Evolutionary conservation across 2,113 vertebrate genomes (phyloP).

Genomic region (Cyprinus carpio): DNA sequence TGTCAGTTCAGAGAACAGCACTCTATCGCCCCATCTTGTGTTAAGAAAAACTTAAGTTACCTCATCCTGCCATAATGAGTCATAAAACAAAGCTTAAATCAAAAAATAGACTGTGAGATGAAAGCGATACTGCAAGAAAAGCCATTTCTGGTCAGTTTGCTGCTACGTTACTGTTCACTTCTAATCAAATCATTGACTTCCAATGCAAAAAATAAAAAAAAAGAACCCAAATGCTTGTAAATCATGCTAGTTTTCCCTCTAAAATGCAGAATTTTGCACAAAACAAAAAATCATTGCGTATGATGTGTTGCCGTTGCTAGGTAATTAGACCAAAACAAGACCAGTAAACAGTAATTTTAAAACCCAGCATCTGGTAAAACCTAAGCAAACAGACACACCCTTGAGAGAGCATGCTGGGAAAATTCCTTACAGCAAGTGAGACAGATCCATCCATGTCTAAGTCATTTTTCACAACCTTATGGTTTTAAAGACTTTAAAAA

Average conservation of each 20-base stretch:
- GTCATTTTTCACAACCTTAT: neutral
- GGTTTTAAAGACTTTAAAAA: neutral
- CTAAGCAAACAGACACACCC: conserved; percentile 43
- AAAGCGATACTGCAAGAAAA: neutral
- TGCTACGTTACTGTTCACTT: neutral
- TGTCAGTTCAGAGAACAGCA: conserved; percentile 48
- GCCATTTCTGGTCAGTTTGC: neutral
- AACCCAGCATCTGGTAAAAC: neutral
- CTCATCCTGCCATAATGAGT: neutral
- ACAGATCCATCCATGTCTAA: neutral
- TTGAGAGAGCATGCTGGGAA: conserved; percentile 9
- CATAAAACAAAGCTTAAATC: neutral
- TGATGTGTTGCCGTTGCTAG: neutral
- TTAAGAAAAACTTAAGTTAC: neutral
- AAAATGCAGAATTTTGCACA: no score
- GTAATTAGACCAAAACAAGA: neutral
- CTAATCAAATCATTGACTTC: neutral
- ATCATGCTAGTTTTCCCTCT: neutral
- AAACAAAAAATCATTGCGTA: no score
- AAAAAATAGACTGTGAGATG: neutral
- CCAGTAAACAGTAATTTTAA: neutral
- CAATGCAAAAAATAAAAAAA: neutral
- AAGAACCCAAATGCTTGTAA: neutral
- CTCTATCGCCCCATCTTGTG: neutral
- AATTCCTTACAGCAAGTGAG: conserved; percentile 9